Evolutionary conservation across 2,113 vertebrate species (phyloP), one percentile per base, ranked within the genome.

Genomic region (Motacilla tschutschensis): DNA sequence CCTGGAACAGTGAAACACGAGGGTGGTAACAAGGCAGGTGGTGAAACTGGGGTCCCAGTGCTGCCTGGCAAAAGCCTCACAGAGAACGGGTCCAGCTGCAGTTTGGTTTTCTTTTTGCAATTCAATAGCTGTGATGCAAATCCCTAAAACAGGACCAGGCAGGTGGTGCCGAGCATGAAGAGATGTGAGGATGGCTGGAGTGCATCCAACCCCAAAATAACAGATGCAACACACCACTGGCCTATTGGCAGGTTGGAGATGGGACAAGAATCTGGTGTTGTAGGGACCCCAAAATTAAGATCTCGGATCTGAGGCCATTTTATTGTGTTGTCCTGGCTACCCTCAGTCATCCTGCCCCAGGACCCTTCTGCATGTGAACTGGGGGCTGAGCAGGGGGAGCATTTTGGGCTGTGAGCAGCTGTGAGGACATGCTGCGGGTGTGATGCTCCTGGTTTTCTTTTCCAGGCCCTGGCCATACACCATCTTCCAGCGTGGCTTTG

Each of bases 401-500:
- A 0, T 38, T 89, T 31, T 7, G 15, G 36, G 18, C 36, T 29
- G 28, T 28, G 19, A 46, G 43, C 1, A 6, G 12, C 9, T 8
- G 28, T 33, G 20, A 12, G 20, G 21, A 21, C 10, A 3, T 1
- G 19, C 46, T 25, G 43, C 31, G 2, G 5, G 7, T 7, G 4
- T 78, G 63, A 74, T 63, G 35, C 17, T 50, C 3, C 57, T 38
- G 74, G 8, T 79, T 95, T 94, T 87, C 40, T 95, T 46, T 92
- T 96, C 65, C 84, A 99, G 99, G 81, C 99, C 99, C 65, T 99
- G 99, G 99, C 99, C 99, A 2, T 99, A 99, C 93, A 99, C 99
- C 70, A 99, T 99, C 97, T 99, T 99, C 96, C 99, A 99, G 95
- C 98, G 99, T 2, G 99, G 99, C 75, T 99, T 99, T 93, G 99